A percentile compares a stretch with the other conserved stretches of the same genome.
phyloP scores from a whole-genome alignment of 1,140 invertebrate genomes.

The Drosophila pectinifera region DNA sequence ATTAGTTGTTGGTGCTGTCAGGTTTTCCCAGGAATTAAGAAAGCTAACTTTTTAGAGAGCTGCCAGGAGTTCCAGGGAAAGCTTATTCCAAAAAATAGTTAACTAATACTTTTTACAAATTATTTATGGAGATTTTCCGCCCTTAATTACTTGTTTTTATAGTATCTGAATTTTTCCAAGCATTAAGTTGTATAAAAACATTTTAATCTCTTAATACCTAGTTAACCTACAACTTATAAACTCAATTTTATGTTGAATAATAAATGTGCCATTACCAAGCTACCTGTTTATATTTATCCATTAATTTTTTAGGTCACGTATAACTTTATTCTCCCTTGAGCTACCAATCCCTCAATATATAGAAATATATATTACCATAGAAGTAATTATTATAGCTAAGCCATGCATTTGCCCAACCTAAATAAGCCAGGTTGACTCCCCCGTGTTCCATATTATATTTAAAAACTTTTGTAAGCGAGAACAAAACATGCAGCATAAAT shows the following conservation, averaged over 20 bases:
- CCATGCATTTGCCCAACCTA: background rate
- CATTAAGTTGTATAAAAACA: background rate
- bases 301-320: background rate
- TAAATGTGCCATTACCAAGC: too few relatives aligned
- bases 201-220: background rate
- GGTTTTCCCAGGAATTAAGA: background rate
- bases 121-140: too few relatives aligned
- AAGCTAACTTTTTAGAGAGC: background rate
- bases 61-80: background rate
- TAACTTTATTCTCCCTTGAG: background rate
- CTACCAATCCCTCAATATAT: background rate
- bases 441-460: constrained; percentile 13
- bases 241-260: background rate
- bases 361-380: background rate
- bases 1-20: background rate
- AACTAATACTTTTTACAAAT: background rate
- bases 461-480: constrained; percentile 10
- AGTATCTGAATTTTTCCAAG: background rate
- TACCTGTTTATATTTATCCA: too few relatives aligned
- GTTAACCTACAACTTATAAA: background rate
- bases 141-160: too few relatives aligned
- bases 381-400: too few relatives aligned
- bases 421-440: background rate
- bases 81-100: background rate
- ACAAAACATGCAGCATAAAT: constrained; percentile 49